Evolutionary conservation across 2,888 invertebrate genomes (phyloP), one percentile per base, ranked within the genome.

Genomic region (Orchestes rusci): DNA sequence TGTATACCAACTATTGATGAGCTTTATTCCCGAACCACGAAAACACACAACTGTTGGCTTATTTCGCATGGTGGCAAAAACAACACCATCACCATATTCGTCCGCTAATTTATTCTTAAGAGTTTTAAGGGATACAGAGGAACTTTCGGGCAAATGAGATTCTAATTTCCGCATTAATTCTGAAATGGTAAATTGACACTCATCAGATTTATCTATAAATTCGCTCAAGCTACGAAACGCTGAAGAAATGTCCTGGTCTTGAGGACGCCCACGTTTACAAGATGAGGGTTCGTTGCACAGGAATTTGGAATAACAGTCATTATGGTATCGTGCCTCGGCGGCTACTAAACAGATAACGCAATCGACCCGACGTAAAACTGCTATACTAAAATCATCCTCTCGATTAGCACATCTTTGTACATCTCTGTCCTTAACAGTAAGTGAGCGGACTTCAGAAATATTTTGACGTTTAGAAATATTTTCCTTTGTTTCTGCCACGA

Each of bases 271-370:
- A 23, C 23, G 23, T 23, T 42, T 19, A 3, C 20, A 15, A 17
- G 23, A 7, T 7, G 23, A 23, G 10, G 23, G 23, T 10, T 7
- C 5, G 10, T 23, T 23, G 5, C 7, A 23, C 10, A 30, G 16
- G 16, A 23, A 23, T 10, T 23, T 23, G 10, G 10, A 5, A 23
- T 23, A 23, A 16, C 23, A 23, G 23, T 23, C 5, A 10, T 23
- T 23, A 23, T 23, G 23, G 10, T 23, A 30, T 13, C 12, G 30
- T 30, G 30, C 30, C 56, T 19, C 59, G 8, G 29, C 40, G 2
- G 34, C 40, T 2, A 40, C 33, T 16, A 40, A 23, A 23, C 32
- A 32, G 16, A 32, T 13, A 16, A 32, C 16, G 32, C 32, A 3
- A 16, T 16, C 16, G 13, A 15, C 32, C 3, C 32, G 32, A 16